These are phyloP conservation scores for Ceratosolen solmsi DNA, from an alignment of 1,140 invertebrate genomes.

Conservation along the genomic window DNA sequence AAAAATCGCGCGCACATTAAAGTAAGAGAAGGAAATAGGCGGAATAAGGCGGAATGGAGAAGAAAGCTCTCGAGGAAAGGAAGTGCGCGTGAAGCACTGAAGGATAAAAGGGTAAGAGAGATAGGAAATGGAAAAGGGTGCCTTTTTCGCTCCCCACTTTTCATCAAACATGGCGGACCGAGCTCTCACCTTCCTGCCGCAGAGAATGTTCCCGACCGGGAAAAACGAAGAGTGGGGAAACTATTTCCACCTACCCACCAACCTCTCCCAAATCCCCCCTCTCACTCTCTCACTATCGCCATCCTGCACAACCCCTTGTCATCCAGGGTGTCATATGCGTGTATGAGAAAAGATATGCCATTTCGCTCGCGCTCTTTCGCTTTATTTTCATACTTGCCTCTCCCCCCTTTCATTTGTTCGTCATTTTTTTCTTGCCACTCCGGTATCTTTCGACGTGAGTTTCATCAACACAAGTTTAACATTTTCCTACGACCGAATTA, in stretches of 20 bases:
- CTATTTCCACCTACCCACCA: not conserved
- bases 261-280: not conserved
- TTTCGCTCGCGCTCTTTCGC: slow-evolving; percentile 26
- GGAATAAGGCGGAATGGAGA: not conserved
- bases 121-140: slow-evolving; percentile 4
- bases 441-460: not conserved
- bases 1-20: not conserved
- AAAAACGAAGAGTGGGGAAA: not conserved
- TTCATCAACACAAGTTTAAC: not conserved
- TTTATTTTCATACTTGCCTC: slow-evolving; percentile 8
- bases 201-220: slow-evolving; percentile 2
- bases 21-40: not conserved
- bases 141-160: slow-evolving; percentile 4
- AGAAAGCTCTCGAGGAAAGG: slow-evolving; percentile 32
- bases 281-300: too few relatives aligned
- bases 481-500: not conserved
- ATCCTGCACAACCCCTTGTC: slow-evolving; percentile 18
- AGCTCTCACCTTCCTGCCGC: not conserved
- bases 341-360: not conserved
- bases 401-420: not conserved
- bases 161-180: slow-evolving; percentile 26
- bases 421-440: not conserved
- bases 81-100: not conserved
- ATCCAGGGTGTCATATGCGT: not conserved
- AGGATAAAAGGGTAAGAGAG: not conserved